Base-by-base conservation (phyloP, 2,113 vertebrate genomes). In the Psilopogon haemacephalus region DNA sequence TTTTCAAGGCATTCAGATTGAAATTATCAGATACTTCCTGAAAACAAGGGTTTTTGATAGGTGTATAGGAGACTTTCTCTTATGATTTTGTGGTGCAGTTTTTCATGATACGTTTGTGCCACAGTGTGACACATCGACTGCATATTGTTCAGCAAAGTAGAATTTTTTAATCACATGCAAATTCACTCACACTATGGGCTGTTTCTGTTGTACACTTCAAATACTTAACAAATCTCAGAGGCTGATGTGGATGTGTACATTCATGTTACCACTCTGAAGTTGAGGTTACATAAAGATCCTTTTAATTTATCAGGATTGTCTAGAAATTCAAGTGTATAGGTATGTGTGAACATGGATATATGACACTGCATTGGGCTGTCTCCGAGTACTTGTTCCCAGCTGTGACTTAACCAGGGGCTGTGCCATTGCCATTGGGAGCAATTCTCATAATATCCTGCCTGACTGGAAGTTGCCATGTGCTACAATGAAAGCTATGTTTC, bases 151-250 rank as follows among this genome's bases (percentile, higher is more conserved):
- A 67, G 63, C 65, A 76, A 60, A 91, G 87, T 6, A 81, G 80
- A 54, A 20, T 64, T 56, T 94, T 94, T 82, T 77, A 93, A 94
- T 93, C 88, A 32, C 75, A 23, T 56, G 52, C 40, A 89, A 90
- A 81, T 89, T 88, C 72, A 23, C 77, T 86, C 40, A 83, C 92
- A 64, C 52, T 64, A 68, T 71, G 38, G 80, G 85, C 79, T 85
- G 52, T 83, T 92, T 95, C 86, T 86, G 64, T 70, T 80, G 32
- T 60, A 44, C 11, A n/a, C 42, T 92, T 79, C 44, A 92, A 64
- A 52, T 78, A 71, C 81, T 56, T 69, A 38, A 10, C 21, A 87
- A 63, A 79, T 83, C 63, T 84, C 37, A 5, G 30, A 58, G 35
- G 62, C 92, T 78, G 54, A 20, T 38, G 27, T 46, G 69, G 17